phyloP scores from a whole-genome alignment of 1,140 invertebrate species.

The Phthorimaea operculella region DNA sequence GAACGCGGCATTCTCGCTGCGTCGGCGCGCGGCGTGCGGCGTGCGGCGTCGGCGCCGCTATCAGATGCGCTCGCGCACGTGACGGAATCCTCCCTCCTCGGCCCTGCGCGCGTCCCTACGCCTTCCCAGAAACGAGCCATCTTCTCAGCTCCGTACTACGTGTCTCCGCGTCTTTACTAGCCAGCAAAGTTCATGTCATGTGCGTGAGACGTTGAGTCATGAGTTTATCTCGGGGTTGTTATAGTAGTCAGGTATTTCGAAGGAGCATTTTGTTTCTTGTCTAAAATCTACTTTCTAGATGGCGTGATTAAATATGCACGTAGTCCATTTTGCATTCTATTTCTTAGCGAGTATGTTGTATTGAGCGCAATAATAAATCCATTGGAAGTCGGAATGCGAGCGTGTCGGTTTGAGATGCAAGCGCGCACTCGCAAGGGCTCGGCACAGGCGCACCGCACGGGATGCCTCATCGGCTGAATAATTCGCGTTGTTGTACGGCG shows the following conservation, averaged over 20 bases:
- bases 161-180: constrained; percentile 20
- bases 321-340: too few species aligned
- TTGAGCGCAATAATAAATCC: constrained; percentile 3
- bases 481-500: constrained; percentile 46
- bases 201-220: constrained; percentile 4
- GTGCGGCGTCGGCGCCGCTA: constrained; percentile 20
- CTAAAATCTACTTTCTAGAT: too few species aligned
- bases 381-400: background rate
- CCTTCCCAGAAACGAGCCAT: constrained; percentile 37
- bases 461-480: constrained; percentile 30
- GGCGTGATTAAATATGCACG: too few species aligned
- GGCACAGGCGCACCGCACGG: background rate
- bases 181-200: background rate
- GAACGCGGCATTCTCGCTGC: constrained; percentile 33
- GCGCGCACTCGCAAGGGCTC: background rate
- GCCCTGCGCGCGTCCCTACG: constrained; percentile 8
- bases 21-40: constrained; percentile 11
- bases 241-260: too few species aligned
- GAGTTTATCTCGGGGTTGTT: background rate
- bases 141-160: constrained; percentile 11
- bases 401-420: background rate
- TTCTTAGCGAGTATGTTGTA: too few species aligned
- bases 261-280: too few species aligned
- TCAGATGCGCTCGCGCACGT: constrained; percentile 47
- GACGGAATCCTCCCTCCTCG: constrained; percentile 37